These are phyloP conservation scores for Argentina silus DNA, from an alignment of 2,797 vertebrate species.

Conservation along the genomic window DNA sequence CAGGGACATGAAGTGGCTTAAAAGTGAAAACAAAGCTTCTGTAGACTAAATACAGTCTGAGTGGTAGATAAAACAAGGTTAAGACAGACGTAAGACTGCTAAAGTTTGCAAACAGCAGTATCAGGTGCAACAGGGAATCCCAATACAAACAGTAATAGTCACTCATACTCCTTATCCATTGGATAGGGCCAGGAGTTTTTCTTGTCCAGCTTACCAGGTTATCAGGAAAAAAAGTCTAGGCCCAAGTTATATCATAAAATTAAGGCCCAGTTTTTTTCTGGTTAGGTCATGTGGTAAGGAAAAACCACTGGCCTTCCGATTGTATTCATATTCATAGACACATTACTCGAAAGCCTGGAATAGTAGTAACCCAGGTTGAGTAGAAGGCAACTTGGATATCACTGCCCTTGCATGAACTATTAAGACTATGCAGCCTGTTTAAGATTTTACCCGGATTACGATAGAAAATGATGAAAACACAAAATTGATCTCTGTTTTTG, in stretches of 20 bases:
- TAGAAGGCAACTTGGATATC: too few species aligned
- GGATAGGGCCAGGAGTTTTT: not conserved
- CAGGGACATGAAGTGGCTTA: not conserved
- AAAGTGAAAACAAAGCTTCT: constrained; percentile 1
- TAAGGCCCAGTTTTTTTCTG: too few species aligned
- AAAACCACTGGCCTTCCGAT: too few species aligned
- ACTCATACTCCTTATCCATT: not conserved
- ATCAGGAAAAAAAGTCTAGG: too few species aligned
- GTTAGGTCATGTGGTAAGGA: too few species aligned
- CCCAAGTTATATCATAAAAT: too few species aligned
- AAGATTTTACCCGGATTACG: constrained; percentile 16
- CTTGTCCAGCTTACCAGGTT: not conserved
- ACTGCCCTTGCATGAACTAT: not conserved
- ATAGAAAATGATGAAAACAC: constrained; percentile 10
- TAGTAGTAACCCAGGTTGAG: too few species aligned
- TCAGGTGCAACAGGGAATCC: not conserved
- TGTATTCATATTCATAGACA: too few species aligned
- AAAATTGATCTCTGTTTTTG: constrained; percentile 57
- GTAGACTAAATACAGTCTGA: constrained; percentile 18
- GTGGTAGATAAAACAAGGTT: constrained; percentile 5
- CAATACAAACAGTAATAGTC: not conserved
- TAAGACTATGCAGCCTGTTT: constrained; percentile 36
- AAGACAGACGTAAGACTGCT: not conserved
- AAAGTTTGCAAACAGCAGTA: not conserved
- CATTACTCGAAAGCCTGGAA: too few species aligned